These are phyloP conservation scores for Drosophila nigritarsus DNA, from an alignment of 2,888 invertebrate genomes.

Conservation along the genomic window DNA sequence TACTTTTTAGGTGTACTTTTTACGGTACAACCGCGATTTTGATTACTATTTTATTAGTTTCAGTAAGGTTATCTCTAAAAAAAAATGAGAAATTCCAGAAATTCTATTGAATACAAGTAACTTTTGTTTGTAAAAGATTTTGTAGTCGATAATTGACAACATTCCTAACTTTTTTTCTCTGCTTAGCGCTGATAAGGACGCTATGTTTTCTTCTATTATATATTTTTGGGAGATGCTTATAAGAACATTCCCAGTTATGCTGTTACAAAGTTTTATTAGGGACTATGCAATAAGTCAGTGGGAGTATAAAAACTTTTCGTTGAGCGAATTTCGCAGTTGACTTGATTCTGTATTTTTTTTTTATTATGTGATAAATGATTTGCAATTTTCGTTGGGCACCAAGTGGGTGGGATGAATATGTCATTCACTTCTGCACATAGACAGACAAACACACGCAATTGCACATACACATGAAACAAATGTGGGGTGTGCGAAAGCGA, in stretches of 20 bases:
- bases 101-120: background rate
- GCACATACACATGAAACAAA: constrained; percentile 4
- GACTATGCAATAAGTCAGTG: background rate
- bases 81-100: too few relatives aligned
- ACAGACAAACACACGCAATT: constrained; percentile 1
- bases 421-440: constrained; percentile 49
- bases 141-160: background rate
- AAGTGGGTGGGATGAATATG: constrained; percentile 38
- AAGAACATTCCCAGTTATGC: background rate
- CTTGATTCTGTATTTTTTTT: constrained; percentile 24
- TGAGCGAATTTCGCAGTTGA: constrained; percentile 11
- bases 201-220: background rate
- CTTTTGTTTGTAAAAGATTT: background rate
- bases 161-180: background rate
- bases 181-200: background rate
- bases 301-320: background rate
- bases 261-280: background rate
- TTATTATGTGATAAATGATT: constrained; percentile 65
- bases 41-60: too few relatives aligned
- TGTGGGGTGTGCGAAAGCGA: constrained; percentile 31
- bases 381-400: constrained; percentile 42
- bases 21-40: background rate
- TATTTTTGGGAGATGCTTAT: background rate
- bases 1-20: too few relatives aligned
- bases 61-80: too few relatives aligned